Evolutionary conservation across 2,113 vertebrate species (phyloP).

Genomic region (Podiceps cristatus): DNA sequence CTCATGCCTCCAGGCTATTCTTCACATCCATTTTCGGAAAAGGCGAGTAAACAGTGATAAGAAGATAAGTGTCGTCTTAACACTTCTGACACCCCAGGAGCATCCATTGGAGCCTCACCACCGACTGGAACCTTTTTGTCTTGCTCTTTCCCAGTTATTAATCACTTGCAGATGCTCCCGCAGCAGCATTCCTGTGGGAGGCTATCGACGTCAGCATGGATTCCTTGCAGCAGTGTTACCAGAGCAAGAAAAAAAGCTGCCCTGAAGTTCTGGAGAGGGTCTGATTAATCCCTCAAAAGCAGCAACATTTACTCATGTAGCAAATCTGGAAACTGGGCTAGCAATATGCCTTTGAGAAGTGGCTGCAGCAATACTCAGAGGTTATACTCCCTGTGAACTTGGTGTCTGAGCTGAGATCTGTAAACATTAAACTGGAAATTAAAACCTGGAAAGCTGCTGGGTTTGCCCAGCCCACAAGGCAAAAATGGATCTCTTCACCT

Average conservation of each 20-base stretch:
- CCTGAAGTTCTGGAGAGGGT: neutral
- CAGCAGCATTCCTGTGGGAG: slow-evolving; percentile 54
- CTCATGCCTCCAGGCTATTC: neutral
- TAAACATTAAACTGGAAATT: neutral
- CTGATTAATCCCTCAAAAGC: slow-evolving; percentile 25
- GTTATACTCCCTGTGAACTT: neutral
- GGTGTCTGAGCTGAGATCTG: neutral
- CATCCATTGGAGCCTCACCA: neutral
- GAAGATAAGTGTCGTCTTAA: neutral
- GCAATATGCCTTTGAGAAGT: neutral
- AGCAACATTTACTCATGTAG: neutral
- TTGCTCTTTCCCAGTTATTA: slow-evolving; percentile 27
- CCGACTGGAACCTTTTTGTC: slow-evolving; percentile 4
- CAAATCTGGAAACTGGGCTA: slow-evolving; percentile 11
- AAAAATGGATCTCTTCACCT: neutral
- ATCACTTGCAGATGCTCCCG: slow-evolving; percentile 47
- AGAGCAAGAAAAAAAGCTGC: neutral
- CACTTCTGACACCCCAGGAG: neutral
- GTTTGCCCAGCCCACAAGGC: neutral
- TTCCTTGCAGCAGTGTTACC: slow-evolving; percentile 1
- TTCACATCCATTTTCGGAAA: neutral
- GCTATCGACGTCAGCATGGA: neutral
- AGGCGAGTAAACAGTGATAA: neutral
- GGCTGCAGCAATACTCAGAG: neutral
- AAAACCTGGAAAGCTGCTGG: neutral